Evolutionary conservation across 2,888 invertebrate species (phyloP), one percentile per base, ranked within the genome.

Genomic region (Tortrix viridana): DNA sequence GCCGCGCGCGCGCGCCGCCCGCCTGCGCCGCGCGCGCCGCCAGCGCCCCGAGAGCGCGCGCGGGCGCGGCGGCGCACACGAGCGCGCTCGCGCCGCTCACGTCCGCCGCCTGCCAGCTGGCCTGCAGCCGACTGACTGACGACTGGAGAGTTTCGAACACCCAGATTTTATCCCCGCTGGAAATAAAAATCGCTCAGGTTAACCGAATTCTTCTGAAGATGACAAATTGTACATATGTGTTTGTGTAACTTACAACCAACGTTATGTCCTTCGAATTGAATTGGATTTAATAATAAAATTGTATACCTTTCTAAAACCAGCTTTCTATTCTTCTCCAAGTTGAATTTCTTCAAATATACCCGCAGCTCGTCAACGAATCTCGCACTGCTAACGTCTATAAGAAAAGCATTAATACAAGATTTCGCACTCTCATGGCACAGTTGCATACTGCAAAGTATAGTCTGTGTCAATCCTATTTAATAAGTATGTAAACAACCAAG

Each of bases 161-260:
- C 90, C 90, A 91, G 2, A 89, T 79, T 61, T 88, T 86, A 59
- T 88, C 84, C 5, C 90, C 89, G 18, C 91, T 91, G 76, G 4
- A 73, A 75, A 41, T 49, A 55, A 61, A 26, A 0, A n/a, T n/a
- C n/a, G n/a, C n/a, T n/a, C n/a, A n/a, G n/a, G n/a, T n/a, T n/a
- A n/a, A n/a, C n/a, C n/a, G n/a, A n/a, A n/a, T n/a, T n/a, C n/a
- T n/a, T n/a, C n/a, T n/a, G n/a, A n/a, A n/a, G n/a, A n/a, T n/a
- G n/a, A n/a, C n/a, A n/a, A n/a, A n/a, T n/a, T n/a, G n/a, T n/a
- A n/a, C n/a, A n/a, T n/a, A n/a, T n/a, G n/a, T n/a, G n/a, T n/a
- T n/a, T n/a, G n/a, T n/a, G n/a, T n/a, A n/a, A n/a, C n/a, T n/a
- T n/a, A n/a, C n/a, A n/a, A n/a, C n/a, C n/a, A n/a, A n/a, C n/a